Percentiles rank a stretch among this genome's conserved stretches.
These are phyloP conservation scores for Drosophila tani DNA, from an alignment of 1,140 invertebrate species.

Conservation along the genomic window DNA sequence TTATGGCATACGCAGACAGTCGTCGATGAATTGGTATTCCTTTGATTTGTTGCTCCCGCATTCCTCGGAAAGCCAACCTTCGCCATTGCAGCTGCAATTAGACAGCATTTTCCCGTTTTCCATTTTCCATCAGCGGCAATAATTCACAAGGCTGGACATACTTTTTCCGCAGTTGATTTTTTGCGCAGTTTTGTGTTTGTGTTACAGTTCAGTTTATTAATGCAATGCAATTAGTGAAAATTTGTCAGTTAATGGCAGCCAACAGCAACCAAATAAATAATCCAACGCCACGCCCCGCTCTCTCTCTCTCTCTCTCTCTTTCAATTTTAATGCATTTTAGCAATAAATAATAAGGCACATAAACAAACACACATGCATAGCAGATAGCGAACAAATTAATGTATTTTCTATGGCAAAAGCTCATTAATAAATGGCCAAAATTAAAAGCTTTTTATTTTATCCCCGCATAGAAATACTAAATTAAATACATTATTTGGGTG, in stretches of 20 bases:
- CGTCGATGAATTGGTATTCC: slow-evolving; percentile 70
- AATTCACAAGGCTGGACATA: slow-evolving; percentile 21
- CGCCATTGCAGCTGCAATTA: slow-evolving; percentile 60
- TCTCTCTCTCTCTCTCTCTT: background rate
- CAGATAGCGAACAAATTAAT: slow-evolving; percentile 64
- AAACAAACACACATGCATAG: slow-evolving; percentile 12
- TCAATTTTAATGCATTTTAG: slow-evolving; percentile 78
- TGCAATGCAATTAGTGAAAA: slow-evolving; percentile 79
- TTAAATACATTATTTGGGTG: slow-evolving; percentile 36
- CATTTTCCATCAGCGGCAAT: slow-evolving; percentile 42
- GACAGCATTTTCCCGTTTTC: slow-evolving; percentile 44
- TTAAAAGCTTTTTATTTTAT: slow-evolving; percentile 66
- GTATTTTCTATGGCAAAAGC: slow-evolving; percentile 59
- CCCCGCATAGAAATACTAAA: slow-evolving; percentile 33
- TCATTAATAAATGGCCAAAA: slow-evolving; percentile 78
- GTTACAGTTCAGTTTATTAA: slow-evolving; percentile 70
- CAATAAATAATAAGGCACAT: slow-evolving; percentile 68
- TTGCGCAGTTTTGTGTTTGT: slow-evolving; percentile 32
- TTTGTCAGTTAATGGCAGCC: slow-evolving; percentile 80
- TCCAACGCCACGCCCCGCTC: slow-evolving; percentile 8
- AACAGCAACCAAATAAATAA: slow-evolving; percentile 76
- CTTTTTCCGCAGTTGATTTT: slow-evolving; percentile 34
- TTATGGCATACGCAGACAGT: slow-evolving; percentile 77
- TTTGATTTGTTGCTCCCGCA: slow-evolving; percentile 67
- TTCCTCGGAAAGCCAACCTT: slow-evolving; percentile 23